Conservation (phyloP, 2,797 vertebrate genomes). For the Lacerta viridis region DNA sequence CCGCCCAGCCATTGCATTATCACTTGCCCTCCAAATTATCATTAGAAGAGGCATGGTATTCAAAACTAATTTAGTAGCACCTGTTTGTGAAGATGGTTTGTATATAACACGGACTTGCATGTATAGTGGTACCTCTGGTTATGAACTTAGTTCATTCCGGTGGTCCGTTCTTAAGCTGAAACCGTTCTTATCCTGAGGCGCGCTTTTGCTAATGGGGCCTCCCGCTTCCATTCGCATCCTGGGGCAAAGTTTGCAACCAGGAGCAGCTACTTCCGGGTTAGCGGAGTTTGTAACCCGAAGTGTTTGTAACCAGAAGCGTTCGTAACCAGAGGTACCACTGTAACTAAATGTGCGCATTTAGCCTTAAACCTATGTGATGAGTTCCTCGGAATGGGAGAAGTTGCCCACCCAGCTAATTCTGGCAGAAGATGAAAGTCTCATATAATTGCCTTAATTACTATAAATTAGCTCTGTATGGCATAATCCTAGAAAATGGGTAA, state of each 20-base stretch:
- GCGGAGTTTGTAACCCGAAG: too few relatives aligned
- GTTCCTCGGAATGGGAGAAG: neutral
- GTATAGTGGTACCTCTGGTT: too few relatives aligned
- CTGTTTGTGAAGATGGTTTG: neutral
- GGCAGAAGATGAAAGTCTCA: neutral
- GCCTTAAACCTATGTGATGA: conserved; percentile 1
- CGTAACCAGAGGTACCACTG: too few relatives aligned
- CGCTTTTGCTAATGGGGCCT: too few relatives aligned
- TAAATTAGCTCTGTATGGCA: neutral
- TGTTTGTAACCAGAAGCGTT: too few relatives aligned
- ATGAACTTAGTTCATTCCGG: too few relatives aligned
- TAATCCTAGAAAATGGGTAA: neutral
- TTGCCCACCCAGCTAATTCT: neutral
- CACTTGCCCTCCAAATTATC: neutral
- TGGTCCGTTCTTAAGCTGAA: too few relatives aligned
- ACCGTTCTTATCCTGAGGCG: too few relatives aligned
- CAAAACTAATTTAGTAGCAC: neutral
- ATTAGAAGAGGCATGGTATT: neutral
- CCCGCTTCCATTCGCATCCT: too few relatives aligned
- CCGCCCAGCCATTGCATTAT: neutral
- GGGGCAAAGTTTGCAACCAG: too few relatives aligned
- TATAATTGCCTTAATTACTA: neutral
- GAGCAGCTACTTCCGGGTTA: too few relatives aligned
- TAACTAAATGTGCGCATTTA: conserved; percentile 5
- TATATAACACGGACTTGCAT: neutral